Base-by-base conservation (phyloP, 2,113 vertebrate species). In the Melozone crissalis region DNA sequence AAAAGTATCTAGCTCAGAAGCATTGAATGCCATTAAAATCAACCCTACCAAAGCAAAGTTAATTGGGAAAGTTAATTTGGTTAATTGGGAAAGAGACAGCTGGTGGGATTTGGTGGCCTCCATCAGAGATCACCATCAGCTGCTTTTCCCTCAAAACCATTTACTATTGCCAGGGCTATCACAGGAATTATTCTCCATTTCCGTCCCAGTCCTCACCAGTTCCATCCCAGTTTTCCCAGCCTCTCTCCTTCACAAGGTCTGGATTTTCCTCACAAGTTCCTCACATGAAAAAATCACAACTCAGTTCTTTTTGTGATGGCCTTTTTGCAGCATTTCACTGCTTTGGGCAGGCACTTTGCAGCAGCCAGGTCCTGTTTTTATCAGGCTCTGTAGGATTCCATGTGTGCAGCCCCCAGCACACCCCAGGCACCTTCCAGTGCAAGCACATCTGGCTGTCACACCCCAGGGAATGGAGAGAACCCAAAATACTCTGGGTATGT, bases 321-420 rank as follows among this genome's bases (percentile, higher is more conserved):
- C 19, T 35, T 47, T n/a, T 4, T 27, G 44, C 0, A 8, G 54
- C 22, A 8, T 63, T 62, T 79, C 1, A 1, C 13, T 16, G 0
- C 5, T 51, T 13, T 5, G 72, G 23, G 44, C 10, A 10, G 33
- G 39, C 5, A 4, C 33, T 18, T 31, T 5, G 37, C 12, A 39
- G 66, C 21, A 24, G 26, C 1, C 1, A 1, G 54, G 47, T 5
- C 2, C 17, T 20, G 35, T 14, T 51, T 2, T 1, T 2, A 1
- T 6, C 3, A 3, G 27, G 57, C n/a, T 81, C 39, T 0, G 2
- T 3, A 18, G 13, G 26, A 7, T 47, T 16, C 84, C 59, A 35
- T 35, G 4, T 21, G 46, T 16, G 77, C 63, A 69, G 66, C 26
- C 35, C 62, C 46, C 35, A n/a, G 54, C 31, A n/a, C 55, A 57